phyloP scores from a whole-genome alignment of 2,888 invertebrate genomes.

The Mamestra brassicae region DNA sequence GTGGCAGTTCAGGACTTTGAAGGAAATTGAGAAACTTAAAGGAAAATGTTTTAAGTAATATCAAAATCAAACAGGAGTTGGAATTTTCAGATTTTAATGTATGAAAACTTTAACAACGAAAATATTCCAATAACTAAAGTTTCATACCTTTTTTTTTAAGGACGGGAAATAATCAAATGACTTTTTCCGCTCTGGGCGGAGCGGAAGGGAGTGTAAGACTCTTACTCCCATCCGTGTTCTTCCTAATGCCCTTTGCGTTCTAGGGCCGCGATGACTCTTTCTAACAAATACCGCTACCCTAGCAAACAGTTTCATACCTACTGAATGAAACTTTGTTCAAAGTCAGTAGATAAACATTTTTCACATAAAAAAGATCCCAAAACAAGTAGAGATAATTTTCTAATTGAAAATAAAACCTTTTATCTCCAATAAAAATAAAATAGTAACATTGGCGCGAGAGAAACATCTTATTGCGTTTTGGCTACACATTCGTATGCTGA shows the following conservation, averaged over 20 bases:
- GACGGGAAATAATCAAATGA: too few relatives aligned
- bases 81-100: not conserved
- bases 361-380: not conserved
- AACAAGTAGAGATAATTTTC: slow-evolving; percentile 37
- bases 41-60: not conserved
- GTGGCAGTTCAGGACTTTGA: not conserved
- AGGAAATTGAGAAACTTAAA: slow-evolving; percentile 11
- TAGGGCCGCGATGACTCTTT: too few relatives aligned
- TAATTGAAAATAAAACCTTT: slow-evolving; percentile 59
- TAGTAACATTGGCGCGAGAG: slow-evolving; percentile 61
- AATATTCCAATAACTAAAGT: not conserved
- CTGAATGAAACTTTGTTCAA: not conserved
- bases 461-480: slow-evolving; percentile 77
- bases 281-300: too few relatives aligned
- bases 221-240: too few relatives aligned
- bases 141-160: not conserved
- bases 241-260: too few relatives aligned
- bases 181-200: too few relatives aligned
- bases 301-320: too few relatives aligned
- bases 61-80: not conserved
- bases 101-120: too few relatives aligned
- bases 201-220: too few relatives aligned
- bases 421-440: slow-evolving; percentile 52
- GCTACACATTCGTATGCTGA: slow-evolving; percentile 84
- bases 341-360: too few relatives aligned